These are phyloP conservation scores for Halcyon senegalensis DNA, from an alignment of 2,113 vertebrate species.

Conservation along the genomic window DNA sequence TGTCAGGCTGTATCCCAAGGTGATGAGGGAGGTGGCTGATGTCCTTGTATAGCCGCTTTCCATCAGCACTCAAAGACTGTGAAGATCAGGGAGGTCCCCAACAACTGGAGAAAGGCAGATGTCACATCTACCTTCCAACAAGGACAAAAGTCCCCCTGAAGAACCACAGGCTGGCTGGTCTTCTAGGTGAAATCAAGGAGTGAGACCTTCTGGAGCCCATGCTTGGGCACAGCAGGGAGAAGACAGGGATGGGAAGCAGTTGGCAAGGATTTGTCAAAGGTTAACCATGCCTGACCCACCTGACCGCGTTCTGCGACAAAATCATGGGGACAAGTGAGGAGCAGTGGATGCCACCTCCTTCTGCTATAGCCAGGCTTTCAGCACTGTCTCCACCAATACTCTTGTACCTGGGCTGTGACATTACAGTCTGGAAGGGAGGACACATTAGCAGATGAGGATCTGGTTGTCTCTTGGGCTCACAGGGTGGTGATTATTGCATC, in stretches of 20 bases:
- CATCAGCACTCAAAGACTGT: background rate
- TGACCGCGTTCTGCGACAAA: background rate
- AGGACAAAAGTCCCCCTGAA: background rate
- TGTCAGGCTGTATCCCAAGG: background rate
- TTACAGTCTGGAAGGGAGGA: background rate
- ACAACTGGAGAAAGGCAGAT: background rate
- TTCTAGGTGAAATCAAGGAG: background rate
- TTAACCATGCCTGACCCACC: accelerated
- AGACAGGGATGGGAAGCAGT: background rate
- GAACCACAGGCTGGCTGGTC: accelerated
- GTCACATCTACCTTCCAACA: background rate
- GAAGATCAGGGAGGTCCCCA: background rate
- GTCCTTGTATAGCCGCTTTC: background rate
- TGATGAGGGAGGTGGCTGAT: background rate
- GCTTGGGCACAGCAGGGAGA: background rate
- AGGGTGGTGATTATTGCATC: background rate
- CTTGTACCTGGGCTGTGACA: background rate
- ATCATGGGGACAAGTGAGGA: background rate
- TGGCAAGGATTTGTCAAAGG: background rate
- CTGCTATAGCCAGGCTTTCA: background rate
- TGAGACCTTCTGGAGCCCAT: accelerated
- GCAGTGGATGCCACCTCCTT: background rate
- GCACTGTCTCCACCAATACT: no score
- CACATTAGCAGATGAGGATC: accelerated
- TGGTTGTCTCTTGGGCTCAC: background rate